Conservation (phyloP, 1,140 invertebrate genomes). For the Thereuonema tuberculata region DNA sequence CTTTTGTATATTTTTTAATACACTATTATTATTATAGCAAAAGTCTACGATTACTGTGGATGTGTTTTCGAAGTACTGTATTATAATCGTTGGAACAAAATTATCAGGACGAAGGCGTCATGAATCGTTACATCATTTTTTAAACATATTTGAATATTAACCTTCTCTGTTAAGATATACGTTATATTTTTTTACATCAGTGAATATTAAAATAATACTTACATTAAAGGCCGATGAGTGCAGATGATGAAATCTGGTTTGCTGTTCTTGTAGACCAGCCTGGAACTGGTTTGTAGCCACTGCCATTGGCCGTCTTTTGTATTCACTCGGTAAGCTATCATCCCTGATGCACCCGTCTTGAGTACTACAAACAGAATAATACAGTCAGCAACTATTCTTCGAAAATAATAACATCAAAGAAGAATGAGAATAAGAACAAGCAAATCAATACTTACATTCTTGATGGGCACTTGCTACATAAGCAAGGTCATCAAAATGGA, state of each 20-base stretch:
- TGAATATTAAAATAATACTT: too few relatives aligned
- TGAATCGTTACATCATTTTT: too few relatives aligned
- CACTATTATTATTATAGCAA: too few relatives aligned
- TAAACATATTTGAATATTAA: too few relatives aligned
- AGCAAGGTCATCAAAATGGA: constrained; percentile 88
- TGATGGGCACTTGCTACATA: constrained; percentile 98
- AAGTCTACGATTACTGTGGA: too few relatives aligned
- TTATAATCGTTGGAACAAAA: too few relatives aligned
- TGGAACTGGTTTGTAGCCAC: constrained; percentile 94
- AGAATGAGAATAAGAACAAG: not conserved
- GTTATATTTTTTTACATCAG: too few relatives aligned
- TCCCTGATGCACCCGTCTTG: constrained; percentile 93
- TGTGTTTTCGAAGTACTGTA: too few relatives aligned
- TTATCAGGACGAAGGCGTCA: too few relatives aligned
- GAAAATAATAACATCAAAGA: constrained; percentile 16
- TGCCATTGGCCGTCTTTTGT: constrained; percentile 91
- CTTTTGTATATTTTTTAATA: too few relatives aligned
- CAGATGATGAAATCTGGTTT: constrained; percentile 98
- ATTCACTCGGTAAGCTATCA: constrained; percentile 94
- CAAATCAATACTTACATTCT: constrained; percentile 76
- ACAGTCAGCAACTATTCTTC: too few relatives aligned
- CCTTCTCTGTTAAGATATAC: too few relatives aligned
- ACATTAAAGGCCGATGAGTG: constrained; percentile 94
- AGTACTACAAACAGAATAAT: constrained; percentile 87
- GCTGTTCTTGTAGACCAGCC: constrained; percentile 96